A percentile compares a stretch with the other conserved stretches of the same genome.
phyloP scores from a whole-genome alignment of 2,888 invertebrate species.

The Charanyca ferruginea region DNA sequence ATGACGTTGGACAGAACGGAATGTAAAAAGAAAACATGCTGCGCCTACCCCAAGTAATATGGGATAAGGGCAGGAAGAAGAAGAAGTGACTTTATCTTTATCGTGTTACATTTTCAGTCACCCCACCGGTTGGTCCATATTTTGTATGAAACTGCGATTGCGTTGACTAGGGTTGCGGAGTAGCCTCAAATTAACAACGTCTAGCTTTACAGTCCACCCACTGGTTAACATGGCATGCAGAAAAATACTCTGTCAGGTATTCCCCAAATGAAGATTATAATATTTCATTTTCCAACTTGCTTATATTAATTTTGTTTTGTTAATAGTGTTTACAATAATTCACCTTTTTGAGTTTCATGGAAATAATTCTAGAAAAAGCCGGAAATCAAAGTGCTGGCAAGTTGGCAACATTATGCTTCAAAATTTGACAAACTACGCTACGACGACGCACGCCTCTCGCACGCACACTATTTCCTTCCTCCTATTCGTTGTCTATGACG shows the following conservation, averaged over 20 bases:
- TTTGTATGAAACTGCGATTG: too few species aligned
- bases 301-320: background rate
- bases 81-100: too few species aligned
- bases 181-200: too few species aligned
- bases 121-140: too few species aligned
- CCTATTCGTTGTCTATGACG: slow-evolving; percentile 62
- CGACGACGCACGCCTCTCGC: slow-evolving; percentile 23
- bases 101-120: too few species aligned
- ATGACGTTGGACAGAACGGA: too few species aligned
- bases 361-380: background rate
- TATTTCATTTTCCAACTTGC: background rate
- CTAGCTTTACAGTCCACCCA: too few species aligned
- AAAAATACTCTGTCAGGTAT: background rate
- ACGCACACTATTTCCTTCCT: slow-evolving; percentile 54
- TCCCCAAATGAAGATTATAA: background rate
- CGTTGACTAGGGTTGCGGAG: too few species aligned
- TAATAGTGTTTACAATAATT: background rate
- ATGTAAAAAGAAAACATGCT: too few species aligned
- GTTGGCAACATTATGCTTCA: slow-evolving; percentile 43
- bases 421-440: slow-evolving; percentile 29
- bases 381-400: slow-evolving; percentile 30
- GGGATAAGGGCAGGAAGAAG: too few species aligned
- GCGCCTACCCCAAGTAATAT: too few species aligned
- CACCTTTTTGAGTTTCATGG: background rate
- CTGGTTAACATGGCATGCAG: too few species aligned